phyloP scores from a whole-genome alignment of 1,140 invertebrate species.

The Chrysomallon squamiferum region DNA sequence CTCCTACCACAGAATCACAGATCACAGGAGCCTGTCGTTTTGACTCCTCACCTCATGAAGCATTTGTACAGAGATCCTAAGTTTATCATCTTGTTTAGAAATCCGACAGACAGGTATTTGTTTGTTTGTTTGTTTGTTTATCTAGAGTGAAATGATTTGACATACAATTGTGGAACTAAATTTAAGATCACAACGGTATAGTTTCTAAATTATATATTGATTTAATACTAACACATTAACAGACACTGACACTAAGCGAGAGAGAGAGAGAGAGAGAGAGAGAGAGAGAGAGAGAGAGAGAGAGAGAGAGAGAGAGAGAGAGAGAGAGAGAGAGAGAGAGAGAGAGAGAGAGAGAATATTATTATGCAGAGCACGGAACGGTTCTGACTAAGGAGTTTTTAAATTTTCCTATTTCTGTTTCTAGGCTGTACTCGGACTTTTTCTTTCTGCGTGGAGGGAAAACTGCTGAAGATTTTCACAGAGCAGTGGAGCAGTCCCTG shows the following conservation, averaged over 20 bases:
- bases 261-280: too few species aligned
- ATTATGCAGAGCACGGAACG: too few species aligned
- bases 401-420: slow-evolving; percentile 8
- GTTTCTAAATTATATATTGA: neutral
- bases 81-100: slow-evolving; percentile 43
- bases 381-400: too few species aligned
- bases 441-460: slow-evolving; percentile 16
- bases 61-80: slow-evolving; percentile 44
- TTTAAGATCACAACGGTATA: neutral
- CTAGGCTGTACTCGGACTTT: slow-evolving; percentile 33
- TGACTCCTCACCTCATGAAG: slow-evolving; percentile 48
- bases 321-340: too few species aligned
- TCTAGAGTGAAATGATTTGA: neutral
- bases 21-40: slow-evolving; percentile 26
- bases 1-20: slow-evolving; percentile 44
- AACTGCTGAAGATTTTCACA: slow-evolving; percentile 5
- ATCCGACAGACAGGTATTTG: slow-evolving; percentile 44
- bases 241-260: too few species aligned
- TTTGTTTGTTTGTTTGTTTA: too few species aligned
- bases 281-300: too few species aligned
- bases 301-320: too few species aligned
- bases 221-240: too few species aligned
- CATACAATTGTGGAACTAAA: neutral
- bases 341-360: too few species aligned
- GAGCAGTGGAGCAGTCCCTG: neutral